These are phyloP conservation scores for Agriopis marginaria DNA, from an alignment of 2,888 invertebrate genomes.

Conservation along the genomic window DNA sequence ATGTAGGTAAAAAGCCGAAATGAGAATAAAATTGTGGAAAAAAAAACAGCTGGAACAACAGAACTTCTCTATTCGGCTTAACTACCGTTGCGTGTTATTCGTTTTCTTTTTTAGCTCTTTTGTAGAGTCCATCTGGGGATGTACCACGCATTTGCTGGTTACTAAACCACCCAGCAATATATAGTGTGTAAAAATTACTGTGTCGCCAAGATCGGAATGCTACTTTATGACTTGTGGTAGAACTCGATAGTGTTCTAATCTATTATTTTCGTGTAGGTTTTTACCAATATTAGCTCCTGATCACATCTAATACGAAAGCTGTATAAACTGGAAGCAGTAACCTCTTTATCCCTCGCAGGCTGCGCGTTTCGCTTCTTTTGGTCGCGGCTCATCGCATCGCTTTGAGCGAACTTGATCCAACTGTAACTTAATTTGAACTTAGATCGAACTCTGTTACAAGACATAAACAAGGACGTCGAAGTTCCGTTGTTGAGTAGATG, in stretches of 20 bases:
- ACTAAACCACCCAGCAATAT: too few species aligned
- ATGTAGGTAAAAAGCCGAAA: too few species aligned
- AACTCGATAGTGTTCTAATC: background rate
- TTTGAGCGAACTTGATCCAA: constrained; percentile 51
- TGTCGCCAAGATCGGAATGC: too few species aligned
- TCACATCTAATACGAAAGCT: constrained; percentile 11
- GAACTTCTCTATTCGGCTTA: too few species aligned
- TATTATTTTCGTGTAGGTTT: background rate
- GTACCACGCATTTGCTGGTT: too few species aligned
- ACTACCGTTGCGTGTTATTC: too few species aligned
- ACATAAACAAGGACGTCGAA: constrained; percentile 38
- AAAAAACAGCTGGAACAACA: too few species aligned
- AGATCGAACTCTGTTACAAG: constrained; percentile 31
- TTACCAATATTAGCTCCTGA: background rate
- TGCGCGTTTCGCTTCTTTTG: constrained; percentile 48
- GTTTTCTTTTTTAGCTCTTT: too few species aligned
- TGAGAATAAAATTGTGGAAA: too few species aligned
- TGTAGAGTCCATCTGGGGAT: too few species aligned
- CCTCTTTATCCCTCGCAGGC: constrained; percentile 52
- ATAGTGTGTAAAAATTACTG: too few species aligned
- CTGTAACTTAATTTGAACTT: constrained; percentile 50
- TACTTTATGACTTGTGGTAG: too few species aligned
- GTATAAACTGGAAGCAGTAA: constrained; percentile 44
- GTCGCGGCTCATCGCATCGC: constrained; percentile 50
- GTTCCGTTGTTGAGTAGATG: constrained; percentile 24